A percentile compares a stretch with the other conserved stretches of the same genome.
These are phyloP conservation scores for Camponotus floridanus DNA, from an alignment of 1,140 invertebrate genomes.

Conservation along the genomic window DNA sequence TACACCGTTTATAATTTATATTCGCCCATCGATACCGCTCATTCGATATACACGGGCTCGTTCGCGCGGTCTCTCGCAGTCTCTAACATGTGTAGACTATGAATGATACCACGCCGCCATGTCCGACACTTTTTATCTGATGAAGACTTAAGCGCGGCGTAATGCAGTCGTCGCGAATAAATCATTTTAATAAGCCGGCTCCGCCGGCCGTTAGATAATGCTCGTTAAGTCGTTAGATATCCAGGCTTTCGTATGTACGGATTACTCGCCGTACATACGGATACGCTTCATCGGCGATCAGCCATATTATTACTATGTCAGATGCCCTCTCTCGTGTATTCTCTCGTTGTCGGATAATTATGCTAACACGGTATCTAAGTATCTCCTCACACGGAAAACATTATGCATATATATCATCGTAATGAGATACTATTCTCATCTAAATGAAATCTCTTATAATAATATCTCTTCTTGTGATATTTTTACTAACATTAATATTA, in stretches of 20 bases:
- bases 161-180: conserved; percentile 54
- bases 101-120: conserved; percentile 48
- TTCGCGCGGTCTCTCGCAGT: background rate
- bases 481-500: too few species aligned
- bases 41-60: conserved; percentile 38
- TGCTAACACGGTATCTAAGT: conserved; percentile 8
- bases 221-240: conserved; percentile 47
- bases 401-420: too few species aligned
- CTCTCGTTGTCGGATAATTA: conserved; percentile 20
- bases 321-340: conserved; percentile 8
- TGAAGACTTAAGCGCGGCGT: conserved; percentile 52
- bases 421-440: too few species aligned
- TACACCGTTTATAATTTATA: conserved; percentile 54
- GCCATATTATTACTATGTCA: conserved; percentile 49
- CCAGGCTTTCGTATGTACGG: conserved; percentile 44
- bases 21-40: conserved; percentile 50
- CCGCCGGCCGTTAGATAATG: conserved; percentile 54
- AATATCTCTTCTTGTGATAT: too few species aligned
- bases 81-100: conserved; percentile 30
- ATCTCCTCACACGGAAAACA: background rate
- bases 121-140: conserved; percentile 53
- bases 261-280: conserved; percentile 1
- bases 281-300: conserved; percentile 41
- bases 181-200: conserved; percentile 63
- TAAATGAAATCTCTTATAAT: too few species aligned